Evolutionary conservation across 2,888 invertebrate genomes (phyloP), one percentile per base, ranked within the genome.

Genomic region (Spicauda simplicius): DNA sequence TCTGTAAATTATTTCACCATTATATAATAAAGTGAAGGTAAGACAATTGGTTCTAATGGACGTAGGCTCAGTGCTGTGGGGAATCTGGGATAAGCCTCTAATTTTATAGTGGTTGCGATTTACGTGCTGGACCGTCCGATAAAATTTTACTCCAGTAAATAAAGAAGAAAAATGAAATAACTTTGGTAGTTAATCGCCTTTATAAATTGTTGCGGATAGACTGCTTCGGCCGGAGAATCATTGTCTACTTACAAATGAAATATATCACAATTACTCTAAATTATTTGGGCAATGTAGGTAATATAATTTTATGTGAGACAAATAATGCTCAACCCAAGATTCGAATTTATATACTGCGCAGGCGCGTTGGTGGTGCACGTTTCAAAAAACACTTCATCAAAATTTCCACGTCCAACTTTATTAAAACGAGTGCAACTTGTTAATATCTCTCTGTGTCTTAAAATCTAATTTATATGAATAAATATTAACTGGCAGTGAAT

Each of bases 1-100:
- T 41, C 14, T 41, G 41, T 41, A 41, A 41, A 41, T 41, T 41
- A 58, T 25, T 20, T 59, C 45, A 60, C 45, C 45, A 48, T 48
- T 30, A 33, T 54, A 20, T 60, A 41, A 59, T 65, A 65, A 60
- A 66, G 55, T 61, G 37, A 53, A 53, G 25, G 45, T 33, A 60
- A 45, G 60, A 56, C 56, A 66, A 66, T 66, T 61, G 60, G 55
- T 50, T 68, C 54, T 61, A 69, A 72, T 66, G 67, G 64, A 69
- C 70, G 69, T 71, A 74, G 72, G 81, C 80, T 82, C 79, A 80
- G 83, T 78, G 82, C 79, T 77, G 74, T 76, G 75, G 73, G 78
- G 84, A 82, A 86, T 84, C 82, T 75, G 80, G 83, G 84, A 85
- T 86, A 85, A 85, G 80, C 81, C 76, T 71, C 78, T 83, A 83